Conservation (phyloP, 2,888 invertebrate species). For the Mesochorus sp. region DNA sequence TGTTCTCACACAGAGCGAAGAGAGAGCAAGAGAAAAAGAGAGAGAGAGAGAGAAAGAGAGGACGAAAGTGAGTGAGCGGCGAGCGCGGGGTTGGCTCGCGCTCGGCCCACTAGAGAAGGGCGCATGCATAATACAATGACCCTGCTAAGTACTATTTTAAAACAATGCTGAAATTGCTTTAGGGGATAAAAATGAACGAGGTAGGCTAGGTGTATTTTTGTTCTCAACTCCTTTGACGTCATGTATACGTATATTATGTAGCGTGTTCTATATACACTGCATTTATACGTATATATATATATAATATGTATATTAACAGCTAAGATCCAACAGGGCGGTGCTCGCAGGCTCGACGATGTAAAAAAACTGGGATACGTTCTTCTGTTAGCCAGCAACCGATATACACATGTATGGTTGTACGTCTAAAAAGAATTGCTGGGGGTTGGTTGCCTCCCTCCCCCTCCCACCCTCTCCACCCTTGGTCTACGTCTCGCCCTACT, state of each 20-base stretch:
- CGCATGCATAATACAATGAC: conserved; percentile 83
- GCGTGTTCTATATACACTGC: conserved; percentile 17
- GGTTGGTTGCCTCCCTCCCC: conserved; percentile 64
- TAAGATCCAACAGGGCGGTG: background rate
- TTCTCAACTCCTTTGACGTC: conserved; percentile 77
- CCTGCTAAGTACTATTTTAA: conserved; percentile 83
- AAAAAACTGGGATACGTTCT: background rate
- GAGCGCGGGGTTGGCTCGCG: conserved; percentile 52
- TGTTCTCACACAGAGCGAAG: conserved; percentile 79
- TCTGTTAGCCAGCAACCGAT: background rate
- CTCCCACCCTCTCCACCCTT: conserved; percentile 51
- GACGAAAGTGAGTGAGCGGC: conserved; percentile 27
- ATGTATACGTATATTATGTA: conserved; percentile 29
- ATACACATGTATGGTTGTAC: conserved; percentile 21
- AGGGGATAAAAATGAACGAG: conserved; percentile 83
- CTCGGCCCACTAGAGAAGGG: conserved; percentile 76
- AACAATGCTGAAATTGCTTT: conserved; percentile 83
- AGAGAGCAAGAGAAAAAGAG: conserved; percentile 12
- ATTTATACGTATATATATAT: conserved; percentile 39
- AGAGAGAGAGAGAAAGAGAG: conserved; percentile 1
- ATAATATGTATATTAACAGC: conserved; percentile 24
- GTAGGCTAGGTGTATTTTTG: conserved; percentile 82
- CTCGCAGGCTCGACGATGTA: background rate
- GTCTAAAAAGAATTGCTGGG: conserved; percentile 20
- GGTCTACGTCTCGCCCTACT: conserved; percentile 41